Conservation (phyloP, 2,888 invertebrate genomes). For the Empis stercorea region DNA sequence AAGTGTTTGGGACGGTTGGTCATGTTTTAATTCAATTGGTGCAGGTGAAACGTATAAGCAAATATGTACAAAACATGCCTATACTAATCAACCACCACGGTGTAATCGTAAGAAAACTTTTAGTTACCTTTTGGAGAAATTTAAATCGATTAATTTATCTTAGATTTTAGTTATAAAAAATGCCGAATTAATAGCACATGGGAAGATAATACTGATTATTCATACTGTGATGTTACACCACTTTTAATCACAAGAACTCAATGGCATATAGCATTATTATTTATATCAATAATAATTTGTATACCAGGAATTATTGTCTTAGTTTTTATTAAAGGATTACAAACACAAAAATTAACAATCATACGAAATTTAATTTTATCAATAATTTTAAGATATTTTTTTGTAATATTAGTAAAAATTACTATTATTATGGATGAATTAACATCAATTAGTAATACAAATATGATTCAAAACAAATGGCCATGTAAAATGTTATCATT, state of each 20-base stretch:
- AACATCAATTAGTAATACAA: slow-evolving; percentile 34
- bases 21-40: slow-evolving; percentile 42
- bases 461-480: slow-evolving; percentile 40
- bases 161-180: slow-evolving; percentile 45
- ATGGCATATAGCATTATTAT: slow-evolving; percentile 42
- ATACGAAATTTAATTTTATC: slow-evolving; percentile 48
- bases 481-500: slow-evolving; percentile 44
- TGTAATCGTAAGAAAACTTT: slow-evolving; percentile 40
- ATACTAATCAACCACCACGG: slow-evolving; percentile 41
- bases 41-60: slow-evolving; percentile 34
- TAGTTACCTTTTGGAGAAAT: no score
- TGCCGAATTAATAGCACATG: slow-evolving; percentile 44
- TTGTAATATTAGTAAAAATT: slow-evolving; percentile 44
- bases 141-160: no score
- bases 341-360: slow-evolving; percentile 41
- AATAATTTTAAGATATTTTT: slow-evolving; percentile 43
- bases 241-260: slow-evolving; percentile 40
- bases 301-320: slow-evolving; percentile 47
- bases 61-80: slow-evolving; percentile 47
- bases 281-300: slow-evolving; percentile 40
- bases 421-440: slow-evolving; percentile 42
- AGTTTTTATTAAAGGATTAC: slow-evolving; percentile 41
- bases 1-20: slow-evolving; percentile 51
- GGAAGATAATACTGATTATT: slow-evolving; percentile 46
- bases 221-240: slow-evolving; percentile 42